Evolutionary conservation across 1,140 invertebrate species (phyloP), one percentile per base, ranked within the genome.

Genomic region (Ditylenchus dipsaci): DNA sequence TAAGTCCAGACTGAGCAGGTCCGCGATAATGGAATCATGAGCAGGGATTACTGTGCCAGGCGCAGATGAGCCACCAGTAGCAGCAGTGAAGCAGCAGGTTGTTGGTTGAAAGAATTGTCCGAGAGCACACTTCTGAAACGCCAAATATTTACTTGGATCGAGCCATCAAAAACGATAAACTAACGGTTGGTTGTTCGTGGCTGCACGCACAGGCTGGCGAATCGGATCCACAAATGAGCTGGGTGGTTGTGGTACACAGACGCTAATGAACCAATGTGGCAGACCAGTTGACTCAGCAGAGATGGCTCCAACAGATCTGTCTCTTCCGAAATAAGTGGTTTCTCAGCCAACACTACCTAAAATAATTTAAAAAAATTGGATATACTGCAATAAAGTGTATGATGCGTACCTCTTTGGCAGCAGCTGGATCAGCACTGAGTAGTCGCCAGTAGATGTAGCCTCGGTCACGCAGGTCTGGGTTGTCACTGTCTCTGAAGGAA

Each of bases 401-500:
- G 13, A 29, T 29, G 94, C 94, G 21, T 19, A 65, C 63, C 85
- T 99, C 95, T 84, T 98, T 99, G 26, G 96, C 96, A 27, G 91
- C 92, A 27, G 92, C 94, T 3, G 96, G 95, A 86, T 99, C 96
- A 17, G 96, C 98, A 56, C 94, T 97, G 17, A 99, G 86, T 26
- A 99, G 86, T 59, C 95, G 88, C 96, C 96, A 99, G 84, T 99
- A 99, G 79, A 99, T 99, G 83, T 98, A 99, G 42, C 96, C 96
- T 75, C 96, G 89, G 84, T 99, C 96, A 71, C 96, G 88, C 8
- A 99, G 86, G 85, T 99, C 96, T 0, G 96, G 96, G 85, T 99
- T 99, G 83, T 99, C 96, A n/a, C 93, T 96, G 84, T 99, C 95
- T 67, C 33, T 38, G 33, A 38, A 38, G 3, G 11, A 38, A 38